Percentiles rank a stretch among this genome's conserved stretches.
These are phyloP conservation scores for Ormyrus pomaceus DNA, from an alignment of 2,888 invertebrate species.

Conservation along the genomic window DNA sequence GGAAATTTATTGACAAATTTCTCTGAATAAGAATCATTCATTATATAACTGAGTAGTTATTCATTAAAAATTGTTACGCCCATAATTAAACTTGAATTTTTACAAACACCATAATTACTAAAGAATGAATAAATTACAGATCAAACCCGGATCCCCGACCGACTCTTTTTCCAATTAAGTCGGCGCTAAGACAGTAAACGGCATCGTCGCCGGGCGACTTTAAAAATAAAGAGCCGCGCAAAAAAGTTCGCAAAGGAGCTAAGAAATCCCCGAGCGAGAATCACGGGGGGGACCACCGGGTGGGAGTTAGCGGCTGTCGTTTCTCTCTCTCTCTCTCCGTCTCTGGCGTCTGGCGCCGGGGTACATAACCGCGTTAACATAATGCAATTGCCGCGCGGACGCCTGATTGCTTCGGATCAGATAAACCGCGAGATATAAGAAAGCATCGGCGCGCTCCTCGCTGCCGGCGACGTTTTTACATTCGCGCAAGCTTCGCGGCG, in stretches of 20 bases:
- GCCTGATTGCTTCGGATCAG: slow-evolving; percentile 63
- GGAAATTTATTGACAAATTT: too few relatives aligned
- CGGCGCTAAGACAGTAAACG: slow-evolving; percentile 56
- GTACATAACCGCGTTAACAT: slow-evolving; percentile 61
- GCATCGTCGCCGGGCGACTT: slow-evolving; percentile 11
- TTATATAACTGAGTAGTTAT: too few relatives aligned
- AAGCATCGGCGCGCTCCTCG: background rate
- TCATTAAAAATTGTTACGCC: too few relatives aligned
- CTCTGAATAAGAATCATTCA: too few relatives aligned
- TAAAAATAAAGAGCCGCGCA: background rate
- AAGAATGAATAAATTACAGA: background rate
- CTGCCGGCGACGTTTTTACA: slow-evolving; percentile 45
- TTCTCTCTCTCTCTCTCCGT: background rate
- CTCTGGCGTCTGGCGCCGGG: slow-evolving; percentile 38
- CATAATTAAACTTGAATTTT: too few relatives aligned
- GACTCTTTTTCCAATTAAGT: slow-evolving; percentile 38
- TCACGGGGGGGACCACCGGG: background rate
- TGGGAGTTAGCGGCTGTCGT: slow-evolving; percentile 19
- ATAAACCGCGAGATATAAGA: slow-evolving; percentile 59
- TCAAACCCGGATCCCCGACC: slow-evolving; percentile 13
- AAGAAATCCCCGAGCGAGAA: slow-evolving; percentile 6
- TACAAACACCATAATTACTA: too few relatives aligned
- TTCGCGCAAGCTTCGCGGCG: slow-evolving; percentile 11
- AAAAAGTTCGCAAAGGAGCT: background rate
- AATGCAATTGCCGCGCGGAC: slow-evolving; percentile 60